Base-by-base conservation (phyloP, 2,888 invertebrate species). In the Erpobdella octoculata region DNA sequence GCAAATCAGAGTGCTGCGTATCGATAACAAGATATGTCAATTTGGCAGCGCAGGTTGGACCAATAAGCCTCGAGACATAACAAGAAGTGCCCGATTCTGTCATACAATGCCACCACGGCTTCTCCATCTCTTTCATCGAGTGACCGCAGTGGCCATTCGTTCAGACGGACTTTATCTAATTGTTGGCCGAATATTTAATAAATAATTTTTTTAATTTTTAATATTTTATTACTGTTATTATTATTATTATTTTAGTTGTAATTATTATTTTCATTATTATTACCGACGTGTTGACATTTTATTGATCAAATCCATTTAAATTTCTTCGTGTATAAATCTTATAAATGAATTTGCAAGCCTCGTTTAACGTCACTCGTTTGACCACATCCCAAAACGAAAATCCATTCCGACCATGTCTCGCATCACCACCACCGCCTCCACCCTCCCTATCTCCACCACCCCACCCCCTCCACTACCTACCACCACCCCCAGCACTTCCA, bases 11-110 rank as follows among this genome's bases (percentile, higher is more conserved):
- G 53, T 53, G 53, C 53, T 53, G 53, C 28, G 53, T 53, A 53
- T 53, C 53, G 53, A 53, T 53, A 53, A 53, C 53, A 53, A 53
- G 53, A 53, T 53, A 53, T 53, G 53, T 53, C 53, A 53, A 53
- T 53, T 53, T 53, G 53, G 53, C 53, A 53, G 15, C 53, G 21
- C 21, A 53, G 53, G 53, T 28, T 53, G 28, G 53, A 53, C 53
- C 53, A 53, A 53, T 53, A 53, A 53, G 53, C 53, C 53, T 28
- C 53, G 8, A 53, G 53, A 53, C 53, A 53, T n/a, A 53, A 53
- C 18, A 53, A 21, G 53, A 15, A 53, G 53, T 53, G 28, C 53
- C 5, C 28, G 28, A 53, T 28, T 53, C 53, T 1, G 53, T 28
- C 53, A 53, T 21, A 8, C 53, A 21, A n/a, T 15, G 21, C n/a